phyloP scores from a whole-genome alignment of 2,888 invertebrate species.

The Macrophya alboannulata region DNA sequence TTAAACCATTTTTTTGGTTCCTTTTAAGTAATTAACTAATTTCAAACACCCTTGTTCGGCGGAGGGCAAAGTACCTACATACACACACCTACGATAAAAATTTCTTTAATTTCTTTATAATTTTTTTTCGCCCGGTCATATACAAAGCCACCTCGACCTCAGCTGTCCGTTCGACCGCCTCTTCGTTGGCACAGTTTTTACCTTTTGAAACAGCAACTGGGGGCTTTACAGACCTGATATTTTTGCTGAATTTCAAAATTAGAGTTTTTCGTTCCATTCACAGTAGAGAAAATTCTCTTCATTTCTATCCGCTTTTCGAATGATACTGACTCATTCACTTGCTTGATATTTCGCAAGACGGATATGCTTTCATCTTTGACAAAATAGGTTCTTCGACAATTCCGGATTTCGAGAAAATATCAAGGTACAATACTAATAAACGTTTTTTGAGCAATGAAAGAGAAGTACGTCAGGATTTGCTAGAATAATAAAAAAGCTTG shows the following conservation, averaged over 20 bases:
- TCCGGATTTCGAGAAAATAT: not conserved
- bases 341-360: not conserved
- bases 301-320: not conserved
- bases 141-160: not conserved
- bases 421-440: not conserved
- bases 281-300: not conserved
- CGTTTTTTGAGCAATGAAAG: no score
- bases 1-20: not conserved
- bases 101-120: slow-evolving; percentile 1
- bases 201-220: not conserved
- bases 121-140: not conserved
- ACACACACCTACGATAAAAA: not conserved
- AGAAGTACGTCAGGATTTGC: not conserved
- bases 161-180: not conserved
- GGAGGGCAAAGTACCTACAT: not conserved
- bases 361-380: not conserved
- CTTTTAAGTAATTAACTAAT: slow-evolving; percentile 18
- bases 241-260: not conserved
- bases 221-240: not conserved
- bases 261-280: not conserved
- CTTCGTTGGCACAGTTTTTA: slow-evolving; percentile 23
- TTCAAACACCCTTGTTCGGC: slow-evolving; percentile 6
- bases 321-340: not conserved
- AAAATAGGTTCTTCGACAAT: not conserved
- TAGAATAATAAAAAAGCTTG: not conserved